Base-by-base conservation (phyloP, 2,888 invertebrate species). In the Acrocera orbiculus region DNA sequence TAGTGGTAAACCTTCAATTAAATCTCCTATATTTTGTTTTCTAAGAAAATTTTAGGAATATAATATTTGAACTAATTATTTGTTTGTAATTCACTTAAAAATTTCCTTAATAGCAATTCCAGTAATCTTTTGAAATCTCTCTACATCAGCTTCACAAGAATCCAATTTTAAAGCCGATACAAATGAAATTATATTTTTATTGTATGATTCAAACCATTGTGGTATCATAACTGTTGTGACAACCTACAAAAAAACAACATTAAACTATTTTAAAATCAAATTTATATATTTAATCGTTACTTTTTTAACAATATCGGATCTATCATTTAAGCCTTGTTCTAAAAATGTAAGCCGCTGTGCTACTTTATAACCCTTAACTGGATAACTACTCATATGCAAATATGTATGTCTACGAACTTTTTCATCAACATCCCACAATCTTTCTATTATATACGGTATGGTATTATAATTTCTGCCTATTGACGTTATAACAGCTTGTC, bases 391-490 rank as follows among this genome's bases (percentile, higher is more conserved):
- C 55, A 61, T 54, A 61, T 63, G 48, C 61, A 67, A 39, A 41
- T 58, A 61, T 1, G 59, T 58, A 31, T 59, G 60, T 0, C 58
- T 50, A 1, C 89, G 65, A 1, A 90, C 85, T 19, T 69, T 67
- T 36, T 77, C 77, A 48, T 81, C 79, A 1, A 79, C 67, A 56
- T 90, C 90, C 47, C 76, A 69, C 0, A 79, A 67, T 3, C 83
- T 67, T 39, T 71, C 70, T 30, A 87, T 48, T 19, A 86, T 74
- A 40, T 69, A 68, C 0, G 70, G 67, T 3, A 87, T 64, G 4
- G 82, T 80, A 27, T 68, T 64, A 26, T 69, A 68, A 44, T 75
- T 76, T 16, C 77, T 70, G 0, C 77, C 83, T 54, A 87, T 75
- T 29, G 71, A 70, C 47, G 71, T 68, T 24, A 89, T 65, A 38